phyloP scores from a whole-genome alignment of 2,888 invertebrate genomes.

The Chaetogeoica ovagalla region DNA sequence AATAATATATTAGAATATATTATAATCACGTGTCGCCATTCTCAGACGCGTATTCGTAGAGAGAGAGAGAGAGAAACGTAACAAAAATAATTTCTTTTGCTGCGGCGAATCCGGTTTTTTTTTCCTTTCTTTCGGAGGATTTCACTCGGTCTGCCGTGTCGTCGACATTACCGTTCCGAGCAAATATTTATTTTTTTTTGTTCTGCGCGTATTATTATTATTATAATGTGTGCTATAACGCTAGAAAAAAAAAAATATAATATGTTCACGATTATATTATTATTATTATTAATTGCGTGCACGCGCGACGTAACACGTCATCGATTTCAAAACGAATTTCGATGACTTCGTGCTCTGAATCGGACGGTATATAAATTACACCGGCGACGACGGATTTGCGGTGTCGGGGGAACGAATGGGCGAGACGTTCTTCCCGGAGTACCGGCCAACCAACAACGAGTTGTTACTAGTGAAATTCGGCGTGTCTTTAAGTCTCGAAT shows the following conservation, averaged over 20 bases:
- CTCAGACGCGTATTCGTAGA: not conserved
- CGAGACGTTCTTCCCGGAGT: too few relatives aligned
- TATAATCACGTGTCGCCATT: not conserved
- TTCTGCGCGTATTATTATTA: not conserved
- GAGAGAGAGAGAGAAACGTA: not conserved
- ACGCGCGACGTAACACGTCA: not conserved
- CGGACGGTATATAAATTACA: too few relatives aligned
- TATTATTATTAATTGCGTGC: too few relatives aligned
- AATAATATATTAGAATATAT: not conserved
- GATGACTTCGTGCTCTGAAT: too few relatives aligned
- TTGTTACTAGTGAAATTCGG: too few relatives aligned
- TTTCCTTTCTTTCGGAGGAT: not conserved
- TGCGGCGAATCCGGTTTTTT: conserved; percentile 28
- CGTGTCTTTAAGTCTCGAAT: too few relatives aligned
- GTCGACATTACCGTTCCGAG: not conserved
- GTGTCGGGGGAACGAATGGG: too few relatives aligned
- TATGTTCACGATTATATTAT: too few relatives aligned
- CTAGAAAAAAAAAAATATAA: not conserved
- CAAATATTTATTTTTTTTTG: too few relatives aligned
- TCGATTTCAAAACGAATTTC: conserved; percentile 22
- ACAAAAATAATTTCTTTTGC: conserved; percentile 3
- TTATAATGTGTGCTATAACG: not conserved
- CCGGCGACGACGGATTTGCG: too few relatives aligned
- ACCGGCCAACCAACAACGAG: too few relatives aligned
- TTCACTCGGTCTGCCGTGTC: conserved; percentile 27